Base-by-base conservation (phyloP, 2,888 invertebrate species). In the Cryptus viduatorius region DNA sequence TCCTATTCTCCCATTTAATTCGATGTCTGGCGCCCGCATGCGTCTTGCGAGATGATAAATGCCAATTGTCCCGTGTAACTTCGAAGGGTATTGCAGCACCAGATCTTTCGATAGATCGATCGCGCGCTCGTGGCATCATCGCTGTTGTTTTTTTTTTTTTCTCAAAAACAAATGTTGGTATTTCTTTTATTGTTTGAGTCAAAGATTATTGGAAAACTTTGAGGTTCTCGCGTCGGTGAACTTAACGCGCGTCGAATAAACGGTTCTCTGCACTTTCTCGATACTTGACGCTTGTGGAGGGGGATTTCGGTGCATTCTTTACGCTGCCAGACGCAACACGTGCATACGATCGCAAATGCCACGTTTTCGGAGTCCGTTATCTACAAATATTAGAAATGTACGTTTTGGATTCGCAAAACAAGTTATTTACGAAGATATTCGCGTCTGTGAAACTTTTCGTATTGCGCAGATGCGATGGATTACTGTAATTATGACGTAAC, bases 231-330 rank as follows among this genome's bases (percentile, higher is more conserved):
- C 16, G 59, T 61, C 56, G 42, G 19, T 16, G 73, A 59, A 46
- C 24, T 73, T 59, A 4, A 12, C 4, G 61, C 12, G 8, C 14
- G 24, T 61, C 19, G 56, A 56, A 19, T 4, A 56, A 24, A 8
- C 24, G 10, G 19, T 56, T 12, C 12, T 5, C 5, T 24, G 12
- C 56, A 24, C 8, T 24, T 10, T 8, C 19, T 3, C 56, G 10
- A 19, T 5, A 24, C 12, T 2, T 24, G 24, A 24, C 1, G 56
- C 8, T 0, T 10, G 46, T 61, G 61, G 61, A n/a, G 46, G 37
- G 61, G 73, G 42, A 29, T 46, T 14, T 24, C 29, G 46, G 44
- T 46, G 46, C 46, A 61, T 71, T 73, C 56, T 56, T 56, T 24
- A 24, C 24, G 19, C 4, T 24, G 19, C 12, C 56, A 24, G 19